Evolutionary conservation across 1,140 invertebrate genomes (phyloP).

Genomic region (Panagrolaimus sp.): DNA sequence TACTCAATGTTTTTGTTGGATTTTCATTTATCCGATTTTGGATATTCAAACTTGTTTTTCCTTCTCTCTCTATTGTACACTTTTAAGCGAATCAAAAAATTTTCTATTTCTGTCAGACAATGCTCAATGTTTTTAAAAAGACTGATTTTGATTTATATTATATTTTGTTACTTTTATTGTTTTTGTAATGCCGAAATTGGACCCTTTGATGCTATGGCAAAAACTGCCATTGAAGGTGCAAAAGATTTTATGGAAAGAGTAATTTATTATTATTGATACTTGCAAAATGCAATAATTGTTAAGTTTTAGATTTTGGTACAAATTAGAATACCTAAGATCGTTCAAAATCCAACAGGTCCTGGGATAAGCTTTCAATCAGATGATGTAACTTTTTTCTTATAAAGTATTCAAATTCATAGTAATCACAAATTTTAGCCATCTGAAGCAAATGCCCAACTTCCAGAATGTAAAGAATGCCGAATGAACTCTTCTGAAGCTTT

Average conservation of each 20-base stretch:
- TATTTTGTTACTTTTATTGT: neutral
- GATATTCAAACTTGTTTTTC: no score
- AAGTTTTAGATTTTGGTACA: neutral
- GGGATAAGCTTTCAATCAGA: constrained; percentile 1
- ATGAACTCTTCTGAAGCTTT: neutral
- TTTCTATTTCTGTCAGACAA: no score
- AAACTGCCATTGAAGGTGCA: neutral
- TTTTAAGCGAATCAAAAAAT: no score
- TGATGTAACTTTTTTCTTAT: neutral
- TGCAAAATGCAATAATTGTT: neutral
- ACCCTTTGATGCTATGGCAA: neutral
- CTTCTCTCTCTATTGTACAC: no score
- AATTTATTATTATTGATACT: neutral
- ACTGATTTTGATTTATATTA: neutral
- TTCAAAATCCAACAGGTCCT: neutral
- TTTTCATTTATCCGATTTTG: no score
- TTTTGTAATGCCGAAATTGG: neutral
- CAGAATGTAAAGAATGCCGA: constrained; percentile 11
- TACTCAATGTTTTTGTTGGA: no score
- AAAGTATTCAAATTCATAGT: no score
- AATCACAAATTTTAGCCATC: neutral
- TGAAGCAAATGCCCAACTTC: neutral
- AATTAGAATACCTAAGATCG: constrained; percentile 5
- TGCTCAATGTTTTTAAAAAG: no score
- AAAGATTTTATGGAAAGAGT: constrained; percentile 11